Evolutionary conservation across 92 coral and sea anemone species (phyloP), one percentile per base, ranked within the genome.

Genomic region (Phymanthus crucifer): DNA sequence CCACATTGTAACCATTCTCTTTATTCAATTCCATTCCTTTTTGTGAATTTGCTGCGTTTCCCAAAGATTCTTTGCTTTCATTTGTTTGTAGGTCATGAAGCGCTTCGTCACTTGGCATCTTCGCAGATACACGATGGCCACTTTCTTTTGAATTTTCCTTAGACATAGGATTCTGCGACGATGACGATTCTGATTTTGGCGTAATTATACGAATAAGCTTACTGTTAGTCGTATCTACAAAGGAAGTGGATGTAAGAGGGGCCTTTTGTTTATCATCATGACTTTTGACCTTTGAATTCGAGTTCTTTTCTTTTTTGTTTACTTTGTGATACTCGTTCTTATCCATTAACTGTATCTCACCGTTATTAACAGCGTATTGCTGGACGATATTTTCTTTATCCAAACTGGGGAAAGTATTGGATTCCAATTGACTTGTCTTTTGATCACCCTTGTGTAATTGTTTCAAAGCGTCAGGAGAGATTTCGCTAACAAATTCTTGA

Each of bases 161-260:
- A 0, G 23, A 34, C 19, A 21, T n/a, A 13, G 7, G 5, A 32
- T 70, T 40, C 11, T 70, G 18, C 14, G 48, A 43, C 7, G 64
- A n/a, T n/a, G n/a, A 54, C 24, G n/a, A 19, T 14, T 40, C 50
- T 6, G 18, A 16, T n/a, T 64, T 27, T 61, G 67, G 81, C 3
- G 24, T 16, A 77, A 64, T 37, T 40, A 46, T 61, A 23, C 36
- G 56, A 10, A 77, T 27, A 27, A 77, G 57, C 40, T 77, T 79
- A 43, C 83, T 79, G 69, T 79, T 68, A 66, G 45, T 64, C 32
- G 43, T 32, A 68, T 79, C 83, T 26, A 79, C 70, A 26, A 67
- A 79, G 72, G 72, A 64, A 21, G 24, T 37, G 32, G 50, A 46
- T 40, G n/a, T 18, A 33, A 32, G 21, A 17, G 66, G 75, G n/a